These are phyloP conservation scores for Aleiodes sp. DNA, from an alignment of 1,140 invertebrate species.

Conservation along the genomic window DNA sequence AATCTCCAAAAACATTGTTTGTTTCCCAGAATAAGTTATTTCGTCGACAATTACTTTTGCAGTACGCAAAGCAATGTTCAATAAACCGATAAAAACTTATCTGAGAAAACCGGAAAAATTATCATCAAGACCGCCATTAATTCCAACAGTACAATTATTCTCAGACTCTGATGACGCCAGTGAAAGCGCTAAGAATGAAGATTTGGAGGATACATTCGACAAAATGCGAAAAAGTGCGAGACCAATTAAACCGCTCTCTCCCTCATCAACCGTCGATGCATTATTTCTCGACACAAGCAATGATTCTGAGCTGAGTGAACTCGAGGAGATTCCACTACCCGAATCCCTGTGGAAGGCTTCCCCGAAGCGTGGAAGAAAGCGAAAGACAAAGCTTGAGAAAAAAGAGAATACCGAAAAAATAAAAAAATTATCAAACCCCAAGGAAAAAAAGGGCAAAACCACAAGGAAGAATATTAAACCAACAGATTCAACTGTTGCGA, in stretches of 20 bases:
- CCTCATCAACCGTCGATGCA: background rate
- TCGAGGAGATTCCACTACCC: background rate
- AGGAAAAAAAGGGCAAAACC: background rate
- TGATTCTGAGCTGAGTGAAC: background rate
- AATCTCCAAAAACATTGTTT: no score
- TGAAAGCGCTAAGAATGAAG: background rate
- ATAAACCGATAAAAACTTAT: slow-evolving; percentile 22
- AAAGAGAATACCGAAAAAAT: background rate
- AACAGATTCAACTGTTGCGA: no score
- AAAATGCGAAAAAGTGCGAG: background rate
- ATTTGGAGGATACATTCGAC: background rate
- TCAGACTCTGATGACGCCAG: background rate
- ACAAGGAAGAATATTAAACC: no score
- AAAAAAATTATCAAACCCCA: background rate
- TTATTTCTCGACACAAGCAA: background rate
- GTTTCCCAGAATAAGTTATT: no score
- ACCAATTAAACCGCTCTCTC: background rate
- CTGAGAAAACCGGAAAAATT: background rate
- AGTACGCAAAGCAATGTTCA: no score
- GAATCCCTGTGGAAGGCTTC: background rate
- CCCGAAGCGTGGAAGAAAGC: background rate
- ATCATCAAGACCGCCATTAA: background rate
- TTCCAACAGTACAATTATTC: background rate
- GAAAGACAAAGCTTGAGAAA: background rate
- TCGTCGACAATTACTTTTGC: no score